Evolutionary conservation across 2,113 vertebrate genomes (phyloP).

Genomic region (Morphnarchus princeps): DNA sequence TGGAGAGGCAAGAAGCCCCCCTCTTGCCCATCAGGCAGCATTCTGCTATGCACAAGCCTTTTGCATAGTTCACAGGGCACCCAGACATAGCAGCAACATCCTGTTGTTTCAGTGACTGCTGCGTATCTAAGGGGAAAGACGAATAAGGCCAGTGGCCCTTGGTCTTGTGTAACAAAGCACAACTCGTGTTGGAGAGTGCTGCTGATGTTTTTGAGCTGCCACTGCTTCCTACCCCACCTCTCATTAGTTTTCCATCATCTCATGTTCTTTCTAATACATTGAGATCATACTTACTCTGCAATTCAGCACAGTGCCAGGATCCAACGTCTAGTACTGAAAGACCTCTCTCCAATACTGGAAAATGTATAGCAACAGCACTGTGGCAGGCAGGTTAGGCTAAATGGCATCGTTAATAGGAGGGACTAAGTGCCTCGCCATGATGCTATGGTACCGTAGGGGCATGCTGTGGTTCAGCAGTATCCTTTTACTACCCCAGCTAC

Average conservation of each 20-base stretch:
- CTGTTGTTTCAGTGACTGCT: background rate
- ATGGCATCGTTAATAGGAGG: fast-evolving
- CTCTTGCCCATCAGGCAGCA: background rate
- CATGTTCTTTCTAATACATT: background rate
- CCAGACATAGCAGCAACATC: background rate
- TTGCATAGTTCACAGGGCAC: background rate
- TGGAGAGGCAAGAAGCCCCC: background rate
- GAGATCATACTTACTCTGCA: background rate
- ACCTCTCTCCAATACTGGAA: background rate
- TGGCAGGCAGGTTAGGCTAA: background rate
- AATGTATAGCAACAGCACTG: background rate
- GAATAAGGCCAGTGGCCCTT: background rate
- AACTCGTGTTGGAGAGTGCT: background rate
- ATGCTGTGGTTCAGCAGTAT: background rate
- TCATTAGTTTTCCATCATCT: background rate
- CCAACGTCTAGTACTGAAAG: background rate
- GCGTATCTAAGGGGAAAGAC: background rate
- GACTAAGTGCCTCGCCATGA: fast-evolving
- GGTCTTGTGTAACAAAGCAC: background rate
- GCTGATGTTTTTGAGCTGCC: background rate
- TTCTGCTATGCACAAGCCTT: background rate
- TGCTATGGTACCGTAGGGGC: background rate
- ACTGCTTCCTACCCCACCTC: background rate
- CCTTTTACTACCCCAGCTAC: background rate
- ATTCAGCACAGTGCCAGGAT: background rate